phyloP scores from a whole-genome alignment of 2,113 vertebrate species.

The Gnathonemus longibarbis region DNA sequence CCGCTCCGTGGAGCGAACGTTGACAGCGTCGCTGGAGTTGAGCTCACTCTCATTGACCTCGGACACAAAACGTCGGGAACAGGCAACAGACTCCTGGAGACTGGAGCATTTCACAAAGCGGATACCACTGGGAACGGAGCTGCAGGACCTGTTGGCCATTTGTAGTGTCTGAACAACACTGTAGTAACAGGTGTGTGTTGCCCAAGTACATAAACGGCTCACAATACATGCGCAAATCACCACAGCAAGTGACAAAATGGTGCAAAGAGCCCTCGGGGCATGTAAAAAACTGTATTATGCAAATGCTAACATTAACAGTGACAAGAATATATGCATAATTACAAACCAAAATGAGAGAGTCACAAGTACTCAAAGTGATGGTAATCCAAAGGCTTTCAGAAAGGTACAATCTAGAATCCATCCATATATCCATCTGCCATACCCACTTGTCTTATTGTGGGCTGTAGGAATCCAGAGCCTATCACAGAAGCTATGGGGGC shows the following conservation, averaged over 20 bases:
- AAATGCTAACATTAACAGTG: background rate
- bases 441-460: background rate
- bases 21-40: background rate
- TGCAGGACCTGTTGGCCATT: background rate
- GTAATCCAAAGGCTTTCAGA: background rate
- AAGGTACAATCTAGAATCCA: background rate
- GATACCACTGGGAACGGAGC: background rate
- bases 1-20: background rate
- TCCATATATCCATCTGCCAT: background rate
- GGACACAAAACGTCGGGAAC: background rate
- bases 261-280: background rate
- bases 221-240: background rate
- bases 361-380: background rate
- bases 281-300: background rate
- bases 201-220: background rate
- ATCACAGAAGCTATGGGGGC: background rate
- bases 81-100: background rate
- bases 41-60: constrained; percentile 21
- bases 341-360: background rate
- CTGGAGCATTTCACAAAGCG: background rate
- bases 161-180: background rate
- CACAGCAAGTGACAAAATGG: background rate
- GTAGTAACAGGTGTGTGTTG: background rate
- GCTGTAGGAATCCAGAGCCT: background rate
- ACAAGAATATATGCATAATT: background rate